Base-by-base conservation (phyloP, 37 sponge, comb jelly and placozoan genomes). In the Aphrocallistes beatrix region DNA sequence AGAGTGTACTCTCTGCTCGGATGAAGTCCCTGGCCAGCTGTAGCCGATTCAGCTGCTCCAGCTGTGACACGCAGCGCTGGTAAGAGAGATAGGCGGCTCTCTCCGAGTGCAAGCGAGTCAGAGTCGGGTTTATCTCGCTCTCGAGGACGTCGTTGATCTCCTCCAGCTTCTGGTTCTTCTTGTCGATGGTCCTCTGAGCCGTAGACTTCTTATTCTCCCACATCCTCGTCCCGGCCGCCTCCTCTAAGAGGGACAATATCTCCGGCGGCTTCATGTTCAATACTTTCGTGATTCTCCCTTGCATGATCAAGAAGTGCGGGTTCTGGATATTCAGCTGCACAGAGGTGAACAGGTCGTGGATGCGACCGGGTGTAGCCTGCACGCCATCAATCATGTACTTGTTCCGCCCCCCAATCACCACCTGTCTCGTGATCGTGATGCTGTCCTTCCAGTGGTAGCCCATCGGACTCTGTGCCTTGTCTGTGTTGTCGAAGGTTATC, bases 231-330 rank as follows among this genome's bases (percentile, higher is more conserved):
- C 99, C 99, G 1, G 99, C 99, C 8, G 99, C 99, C 38, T 98
- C 99, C 82, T 98, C 99, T 10, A 98, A 90, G 94, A 98, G 95
- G 17, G 99, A 91, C 38, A 98, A 82, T 28, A 96, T 93, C 96
- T 98, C 99, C 32, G 88, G 90, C 28, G 99, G 99, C 84, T 98
- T 98, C 99, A 98, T 98, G 88, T 98, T 98, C 81, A 98, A 84
- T 23, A 98, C 99, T 85, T 97, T 92, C 0, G 94, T 92, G 25
- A 84, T 86, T 37, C 86, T 10, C 21, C 90, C 96, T 81, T 98
- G 99, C 99, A 98, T 98, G 83, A 98, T 98, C 36, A 98, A 90
- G 75, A 98, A 98, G 86, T 98, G 99, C 37, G 99, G 99, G 51
- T 98, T 98, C 88, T 98, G 95, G 48, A 98, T 92, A 82, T 98